Evolutionary conservation across 2,797 vertebrate genomes (phyloP).

Genomic region (Nyctalus aviator): DNA sequence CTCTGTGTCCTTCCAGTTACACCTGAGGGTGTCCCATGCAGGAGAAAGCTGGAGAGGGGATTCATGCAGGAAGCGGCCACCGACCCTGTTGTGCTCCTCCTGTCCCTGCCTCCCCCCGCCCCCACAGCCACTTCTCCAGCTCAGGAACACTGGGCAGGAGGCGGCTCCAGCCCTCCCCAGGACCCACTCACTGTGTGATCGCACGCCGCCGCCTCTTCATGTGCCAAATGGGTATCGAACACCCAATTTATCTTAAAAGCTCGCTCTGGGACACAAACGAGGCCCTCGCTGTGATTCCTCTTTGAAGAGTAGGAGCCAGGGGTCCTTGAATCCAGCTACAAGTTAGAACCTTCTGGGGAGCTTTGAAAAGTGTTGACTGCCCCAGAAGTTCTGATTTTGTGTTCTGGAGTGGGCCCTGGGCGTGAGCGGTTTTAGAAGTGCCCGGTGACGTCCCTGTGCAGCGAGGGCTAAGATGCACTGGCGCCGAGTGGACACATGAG

Average conservation of each 20-base stretch:
- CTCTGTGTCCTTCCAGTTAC: not conserved
- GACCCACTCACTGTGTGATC: not conserved
- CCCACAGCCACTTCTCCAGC: not conserved
- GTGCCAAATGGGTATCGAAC: not conserved
- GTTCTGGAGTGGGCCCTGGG: not conserved
- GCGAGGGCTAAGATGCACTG: fast-evolving
- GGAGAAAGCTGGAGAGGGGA: not conserved
- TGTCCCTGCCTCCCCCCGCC: too few species aligned
- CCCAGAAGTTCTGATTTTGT: not conserved
- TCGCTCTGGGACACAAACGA: not conserved
- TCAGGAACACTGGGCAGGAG: fast-evolving
- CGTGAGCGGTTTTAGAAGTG: not conserved
- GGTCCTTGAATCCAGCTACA: not conserved
- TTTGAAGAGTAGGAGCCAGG: not conserved
- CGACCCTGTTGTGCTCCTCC: not conserved
- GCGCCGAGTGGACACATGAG: fast-evolving
- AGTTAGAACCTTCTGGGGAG: not conserved
- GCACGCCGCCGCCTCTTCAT: not conserved
- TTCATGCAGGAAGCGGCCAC: not conserved
- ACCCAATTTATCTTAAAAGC: not conserved
- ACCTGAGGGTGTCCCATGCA: fast-evolving
- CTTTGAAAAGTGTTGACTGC: not conserved
- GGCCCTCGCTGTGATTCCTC: fast-evolving
- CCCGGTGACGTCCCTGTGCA: not conserved
- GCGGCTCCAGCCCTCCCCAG: not conserved